Evolutionary conservation across 2,113 vertebrate species (phyloP).

Genomic region (Oenanthe oenanthe): DNA sequence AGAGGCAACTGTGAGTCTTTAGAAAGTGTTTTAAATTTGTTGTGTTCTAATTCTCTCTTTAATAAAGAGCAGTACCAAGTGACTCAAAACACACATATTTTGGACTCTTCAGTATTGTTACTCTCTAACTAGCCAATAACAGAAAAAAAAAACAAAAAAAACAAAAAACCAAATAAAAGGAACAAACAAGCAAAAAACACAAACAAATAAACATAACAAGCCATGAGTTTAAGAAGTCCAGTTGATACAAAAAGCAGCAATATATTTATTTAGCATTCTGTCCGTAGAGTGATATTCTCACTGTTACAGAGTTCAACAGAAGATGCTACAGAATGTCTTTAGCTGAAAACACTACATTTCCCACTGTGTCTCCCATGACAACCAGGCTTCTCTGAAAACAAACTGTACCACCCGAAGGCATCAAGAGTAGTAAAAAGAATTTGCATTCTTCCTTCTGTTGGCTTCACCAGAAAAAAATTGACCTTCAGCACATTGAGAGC

Average conservation of each 20-base stretch:
- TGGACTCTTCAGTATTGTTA: not conserved
- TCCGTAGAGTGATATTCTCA: not conserved
- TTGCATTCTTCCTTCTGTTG: constrained; percentile 6
- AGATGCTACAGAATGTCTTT: constrained; percentile 1
- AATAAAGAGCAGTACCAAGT: not conserved
- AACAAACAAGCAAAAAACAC: not conserved
- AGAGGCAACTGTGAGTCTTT: not conserved
- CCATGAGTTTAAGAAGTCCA: not conserved
- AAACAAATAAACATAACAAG: not conserved
- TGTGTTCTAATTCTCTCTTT: not conserved
- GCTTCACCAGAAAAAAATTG: not conserved
- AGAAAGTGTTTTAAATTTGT: not conserved
- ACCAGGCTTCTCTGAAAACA: constrained; percentile 31
- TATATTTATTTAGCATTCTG: not conserved
- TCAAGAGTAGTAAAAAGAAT: constrained; percentile 11
- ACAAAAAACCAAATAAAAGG: not conserved
- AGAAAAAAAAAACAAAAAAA: no score
- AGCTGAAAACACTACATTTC: constrained; percentile 26
- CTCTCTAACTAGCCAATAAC: not conserved
- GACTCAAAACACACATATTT: not conserved
- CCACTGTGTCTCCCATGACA: constrained; percentile 49
- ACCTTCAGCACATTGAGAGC: not conserved
- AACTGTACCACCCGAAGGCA: not conserved
- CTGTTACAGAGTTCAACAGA: constrained; percentile 6
- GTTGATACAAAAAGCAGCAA: not conserved